phyloP scores from a whole-genome alignment of 2,888 invertebrate species.

The Yponomeuta sedellus region DNA sequence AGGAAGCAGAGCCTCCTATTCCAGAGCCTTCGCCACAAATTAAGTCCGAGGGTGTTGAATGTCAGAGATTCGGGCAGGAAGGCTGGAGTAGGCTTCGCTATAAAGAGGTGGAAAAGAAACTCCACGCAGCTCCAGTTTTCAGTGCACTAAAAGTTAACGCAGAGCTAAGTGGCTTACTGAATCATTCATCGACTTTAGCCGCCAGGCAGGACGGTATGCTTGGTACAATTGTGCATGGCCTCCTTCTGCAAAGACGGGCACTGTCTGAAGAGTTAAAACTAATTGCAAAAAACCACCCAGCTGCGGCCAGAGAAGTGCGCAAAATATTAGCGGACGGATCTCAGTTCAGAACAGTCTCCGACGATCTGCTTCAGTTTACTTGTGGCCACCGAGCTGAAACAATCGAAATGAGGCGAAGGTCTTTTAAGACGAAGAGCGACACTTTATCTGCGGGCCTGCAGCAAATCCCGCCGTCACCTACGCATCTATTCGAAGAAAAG shows the following conservation, averaged over 20 bases:
- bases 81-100: background rate
- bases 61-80: background rate
- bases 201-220: too few relatives aligned
- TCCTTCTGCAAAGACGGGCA: too few relatives aligned
- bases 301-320: background rate
- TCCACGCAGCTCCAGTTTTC: too few relatives aligned
- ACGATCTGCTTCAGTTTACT: background rate
- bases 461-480: background rate
- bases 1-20: background rate
- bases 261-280: too few relatives aligned
- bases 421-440: background rate
- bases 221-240: too few relatives aligned
- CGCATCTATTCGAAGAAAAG: conserved; percentile 7
- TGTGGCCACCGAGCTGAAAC: conserved; percentile 7
- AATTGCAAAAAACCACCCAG: too few relatives aligned
- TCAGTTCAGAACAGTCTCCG: background rate
- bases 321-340: background rate
- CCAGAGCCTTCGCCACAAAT: background rate
- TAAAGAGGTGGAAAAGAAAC: too few relatives aligned
- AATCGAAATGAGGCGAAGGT: background rate
- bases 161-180: background rate
- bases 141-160: background rate
- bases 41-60: background rate
- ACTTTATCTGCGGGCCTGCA: background rate
- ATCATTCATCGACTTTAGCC: background rate